Base-by-base conservation (phyloP, 2,888 invertebrate species). In the Candidula unifasciata region DNA sequence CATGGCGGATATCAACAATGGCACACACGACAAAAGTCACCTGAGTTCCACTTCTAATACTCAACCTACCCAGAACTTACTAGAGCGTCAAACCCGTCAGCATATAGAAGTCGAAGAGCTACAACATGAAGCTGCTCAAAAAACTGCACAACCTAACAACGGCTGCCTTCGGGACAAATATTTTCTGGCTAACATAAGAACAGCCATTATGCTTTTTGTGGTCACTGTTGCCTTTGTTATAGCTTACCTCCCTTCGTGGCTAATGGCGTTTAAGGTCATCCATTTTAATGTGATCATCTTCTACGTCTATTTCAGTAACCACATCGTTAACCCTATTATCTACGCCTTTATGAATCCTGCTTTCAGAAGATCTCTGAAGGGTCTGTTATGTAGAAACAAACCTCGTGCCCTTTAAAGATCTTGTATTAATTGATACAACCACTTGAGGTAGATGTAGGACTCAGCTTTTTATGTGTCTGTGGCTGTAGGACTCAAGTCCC, bases 291-390 rank as follows among this genome's bases (percentile, higher is more conserved):
- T 89, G 79, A 88, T 91, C 30, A 86, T 93, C 35, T 93, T 93
- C 88, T 93, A 93, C 84, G 90, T 93, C 87, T 93, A 93, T 86
- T 93, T 93, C 84, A 89, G 91, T 68, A 93, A 93, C 87, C 93
- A 93, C 85, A 93, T 93, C 27, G 93, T 93, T 69, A 93, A 93
- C 86, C 93, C 93, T 8, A 90, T 93, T 54, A 93, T 93, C 35
- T 93, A 93, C 86, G 92, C 93, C n/a, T 93, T 93, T 85, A 93
- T 93, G 93, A 93, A 93, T 88, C 90, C 92, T 77, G 91, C 92
- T 37, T 93, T 93, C 84, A 80, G 93, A 24, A 60, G 84, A 24
- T 84, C 84, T n/a, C 80, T 86, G 6, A 60, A 66, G n/a, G 83
- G 74, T 54, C 66, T 86, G n/a, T 33, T 86, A 18, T 77, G 73